phyloP scores from a whole-genome alignment of 2,797 vertebrate genomes.

The Sarcoramphus papa region DNA sequence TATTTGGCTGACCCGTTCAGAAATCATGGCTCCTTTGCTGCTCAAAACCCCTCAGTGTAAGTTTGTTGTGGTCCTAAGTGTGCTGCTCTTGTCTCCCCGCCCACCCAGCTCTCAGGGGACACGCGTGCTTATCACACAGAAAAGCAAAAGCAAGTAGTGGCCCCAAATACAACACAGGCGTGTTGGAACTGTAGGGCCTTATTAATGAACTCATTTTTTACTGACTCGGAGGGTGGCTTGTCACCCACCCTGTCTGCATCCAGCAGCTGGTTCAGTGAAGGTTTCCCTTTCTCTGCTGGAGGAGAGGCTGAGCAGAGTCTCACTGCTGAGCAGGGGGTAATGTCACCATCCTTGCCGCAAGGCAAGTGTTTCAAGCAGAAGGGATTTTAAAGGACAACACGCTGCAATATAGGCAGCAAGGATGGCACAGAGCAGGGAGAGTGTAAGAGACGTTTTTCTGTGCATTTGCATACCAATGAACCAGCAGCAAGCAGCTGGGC shows the following conservation, averaged over 20 bases:
- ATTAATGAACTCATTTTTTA: no score
- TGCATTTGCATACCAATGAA: no score
- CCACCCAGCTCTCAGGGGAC: not conserved
- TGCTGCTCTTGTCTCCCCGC: not conserved
- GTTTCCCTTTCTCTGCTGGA: not conserved
- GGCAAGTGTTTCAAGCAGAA: not conserved
- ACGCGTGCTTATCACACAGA: rapidly evolving
- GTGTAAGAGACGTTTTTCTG: not conserved
- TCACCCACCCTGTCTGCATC: no score
- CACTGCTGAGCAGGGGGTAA: not conserved
- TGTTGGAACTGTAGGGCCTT: not conserved
- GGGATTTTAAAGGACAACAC: not conserved
- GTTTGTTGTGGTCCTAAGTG: rapidly evolving
- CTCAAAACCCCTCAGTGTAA: not conserved
- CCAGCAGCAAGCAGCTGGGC: not conserved
- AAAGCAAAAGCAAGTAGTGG: not conserved
- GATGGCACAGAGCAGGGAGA: not conserved
- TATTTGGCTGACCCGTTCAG: not conserved
- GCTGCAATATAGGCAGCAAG: not conserved
- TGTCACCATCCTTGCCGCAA: no score
- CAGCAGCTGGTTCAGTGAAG: not conserved
- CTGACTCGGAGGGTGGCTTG: rapidly evolving
- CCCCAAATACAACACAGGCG: not conserved
- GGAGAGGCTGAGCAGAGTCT: not conserved
- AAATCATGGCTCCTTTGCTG: not conserved